A percentile compares a stretch with the other conserved stretches of the same genome.
Conservation (phyloP, 2,113 vertebrate genomes). For the Caracal caracal region DNA sequence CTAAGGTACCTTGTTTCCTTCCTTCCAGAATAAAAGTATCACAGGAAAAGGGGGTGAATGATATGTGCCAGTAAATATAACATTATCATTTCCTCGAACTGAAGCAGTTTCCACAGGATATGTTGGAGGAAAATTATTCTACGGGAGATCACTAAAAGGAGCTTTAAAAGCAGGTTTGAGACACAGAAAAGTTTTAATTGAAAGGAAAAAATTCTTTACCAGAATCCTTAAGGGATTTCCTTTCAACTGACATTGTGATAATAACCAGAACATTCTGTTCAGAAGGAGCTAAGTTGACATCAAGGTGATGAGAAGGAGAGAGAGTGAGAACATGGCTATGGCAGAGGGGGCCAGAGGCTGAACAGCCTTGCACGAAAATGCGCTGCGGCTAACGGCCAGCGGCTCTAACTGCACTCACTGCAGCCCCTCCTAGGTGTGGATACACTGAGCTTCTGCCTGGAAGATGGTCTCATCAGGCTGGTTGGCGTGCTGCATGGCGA, state of each 20-base stretch:
- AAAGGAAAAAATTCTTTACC: background rate
- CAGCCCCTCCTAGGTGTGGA: conserved; percentile 82
- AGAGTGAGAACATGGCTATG: accelerated
- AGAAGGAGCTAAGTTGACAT: background rate
- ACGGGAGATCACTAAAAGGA: background rate
- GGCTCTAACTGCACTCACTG: background rate
- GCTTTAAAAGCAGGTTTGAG: conserved; percentile 29
- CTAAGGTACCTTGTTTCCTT: background rate
- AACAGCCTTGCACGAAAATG: background rate
- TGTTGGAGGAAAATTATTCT: background rate
- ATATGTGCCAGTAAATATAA: background rate
- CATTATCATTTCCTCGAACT: background rate
- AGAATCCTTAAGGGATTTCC: conserved; percentile 38
- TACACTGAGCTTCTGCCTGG: conserved; percentile 99
- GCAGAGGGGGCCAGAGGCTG: background rate
- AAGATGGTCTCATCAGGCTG: conserved; percentile 99
- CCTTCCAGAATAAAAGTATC: background rate
- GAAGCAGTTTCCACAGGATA: background rate
- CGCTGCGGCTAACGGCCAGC: background rate
- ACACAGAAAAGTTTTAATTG: background rate
- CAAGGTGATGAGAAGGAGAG: background rate
- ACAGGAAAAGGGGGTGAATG: background rate
- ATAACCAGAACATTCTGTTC: background rate
- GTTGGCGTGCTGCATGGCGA: conserved; percentile 99
- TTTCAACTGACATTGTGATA: background rate